Evolutionary conservation across 1,140 invertebrate species (phyloP).

Genomic region (Ceratosolen solmsi): DNA sequence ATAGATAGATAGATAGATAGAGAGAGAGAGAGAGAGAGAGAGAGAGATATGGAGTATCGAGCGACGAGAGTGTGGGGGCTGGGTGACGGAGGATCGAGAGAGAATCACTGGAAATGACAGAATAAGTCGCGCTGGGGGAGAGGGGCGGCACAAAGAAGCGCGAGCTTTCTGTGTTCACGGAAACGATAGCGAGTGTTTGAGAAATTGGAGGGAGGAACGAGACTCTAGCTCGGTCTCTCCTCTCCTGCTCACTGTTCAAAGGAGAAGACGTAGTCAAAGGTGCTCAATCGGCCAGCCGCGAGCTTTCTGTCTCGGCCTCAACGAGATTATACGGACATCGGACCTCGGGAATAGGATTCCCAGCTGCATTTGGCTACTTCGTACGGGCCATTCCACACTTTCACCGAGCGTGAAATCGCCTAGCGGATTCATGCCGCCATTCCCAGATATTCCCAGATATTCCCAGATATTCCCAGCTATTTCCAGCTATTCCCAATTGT

Average conservation of each 20-base stretch:
- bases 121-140: not conserved
- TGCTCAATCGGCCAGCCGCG: not conserved
- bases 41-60: not conserved
- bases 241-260: not conserved
- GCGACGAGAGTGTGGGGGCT: too few relatives aligned
- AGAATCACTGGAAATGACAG: conserved; percentile 29
- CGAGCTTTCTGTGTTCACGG: not conserved
- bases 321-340: conserved; percentile 5
- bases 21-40: not conserved
- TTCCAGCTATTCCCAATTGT: too few relatives aligned
- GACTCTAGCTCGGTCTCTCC: not conserved
- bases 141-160: not conserved
- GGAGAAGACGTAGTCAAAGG: conserved; percentile 12
- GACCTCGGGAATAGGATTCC: not conserved
- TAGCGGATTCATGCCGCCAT: too few relatives aligned
- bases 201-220: conserved; percentile 33
- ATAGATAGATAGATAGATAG: not conserved
- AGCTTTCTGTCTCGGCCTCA: not conserved
- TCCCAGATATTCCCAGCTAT: too few relatives aligned
- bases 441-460: too few relatives aligned
- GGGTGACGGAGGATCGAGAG: too few relatives aligned
- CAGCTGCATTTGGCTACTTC: not conserved
- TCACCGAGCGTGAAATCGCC: not conserved
- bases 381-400: not conserved
- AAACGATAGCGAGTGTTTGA: not conserved